Base-by-base conservation (phyloP, 2,797 vertebrate genomes). In the Enteromius anoplus region DNA sequence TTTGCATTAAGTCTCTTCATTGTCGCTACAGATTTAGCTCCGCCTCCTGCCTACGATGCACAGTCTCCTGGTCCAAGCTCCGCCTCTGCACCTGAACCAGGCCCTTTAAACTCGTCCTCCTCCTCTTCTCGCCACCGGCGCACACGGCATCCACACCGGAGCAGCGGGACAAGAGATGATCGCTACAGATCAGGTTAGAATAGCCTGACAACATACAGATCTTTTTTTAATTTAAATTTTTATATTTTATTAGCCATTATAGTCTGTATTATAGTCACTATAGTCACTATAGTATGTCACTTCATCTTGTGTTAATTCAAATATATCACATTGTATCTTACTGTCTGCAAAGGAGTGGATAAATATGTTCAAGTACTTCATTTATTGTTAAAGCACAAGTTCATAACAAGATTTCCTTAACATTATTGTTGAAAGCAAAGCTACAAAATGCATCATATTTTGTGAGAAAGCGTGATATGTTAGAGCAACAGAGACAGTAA, bases 111-210 rank as follows among this genome's bases (percentile, higher is more conserved):
- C 87, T 92, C 91, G 14, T 94, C 95, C 1, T 96, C 96, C 4
- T 93, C 95, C 11, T 97, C 97, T 76, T 96, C 97, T 88, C 89
- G 93, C 1, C 93, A 94, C 32, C 92, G 93, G 0, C 97, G 97
- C 83, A 95, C 96, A 82, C 96, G 96, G 85, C 94, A 96, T 62
- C 91, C 93, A 0, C 94, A 94, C 80, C 96, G 97, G 68, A 94
- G 94, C 0, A 95, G 97, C 32, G 98, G 98, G 87, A 97, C 97
- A 88, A 91, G 97, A 88, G 98, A 99, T 94, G 98, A 99, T 37
- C 97, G 98, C 23, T 99, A 99, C 47, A 92, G 98, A 90, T 99
- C 98, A 92, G 95, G 94, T 95, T 82, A 86, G 55, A 64, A 53
- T 19, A 34, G 19, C 71, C 21, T 34, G 71, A 73, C 29, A 53